These are phyloP conservation scores for Tupaia chinensis DNA, from an alignment of 2,113 vertebrate species.

Conservation along the genomic window DNA sequence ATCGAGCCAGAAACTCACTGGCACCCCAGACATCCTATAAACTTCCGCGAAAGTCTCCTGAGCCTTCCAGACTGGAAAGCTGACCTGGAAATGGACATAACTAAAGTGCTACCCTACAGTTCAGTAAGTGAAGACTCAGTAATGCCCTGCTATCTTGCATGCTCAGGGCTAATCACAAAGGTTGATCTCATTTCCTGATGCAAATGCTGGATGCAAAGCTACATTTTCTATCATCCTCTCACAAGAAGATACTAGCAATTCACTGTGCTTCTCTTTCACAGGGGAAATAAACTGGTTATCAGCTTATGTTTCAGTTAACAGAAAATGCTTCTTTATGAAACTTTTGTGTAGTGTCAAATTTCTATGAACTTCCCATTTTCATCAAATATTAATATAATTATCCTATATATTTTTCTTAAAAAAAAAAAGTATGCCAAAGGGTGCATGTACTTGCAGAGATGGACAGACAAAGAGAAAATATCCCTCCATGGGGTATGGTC, in stretches of 20 bases:
- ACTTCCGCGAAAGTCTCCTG: neutral
- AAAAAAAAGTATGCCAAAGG: too few species aligned
- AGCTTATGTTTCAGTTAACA: neutral
- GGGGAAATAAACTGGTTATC: neutral
- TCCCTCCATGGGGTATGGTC: too few species aligned
- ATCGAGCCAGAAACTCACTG: neutral
- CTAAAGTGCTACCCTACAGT: neutral
- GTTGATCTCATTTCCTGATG: neutral
- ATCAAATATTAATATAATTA: neutral
- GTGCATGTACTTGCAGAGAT: too few species aligned
- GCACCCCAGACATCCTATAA: neutral
- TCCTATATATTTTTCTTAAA: neutral
- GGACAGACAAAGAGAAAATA: too few species aligned
- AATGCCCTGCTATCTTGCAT: neutral
- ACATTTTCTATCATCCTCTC: neutral
- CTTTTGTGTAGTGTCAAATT: neutral
- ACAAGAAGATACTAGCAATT: neutral
- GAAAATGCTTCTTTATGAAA: constrained; percentile 18
- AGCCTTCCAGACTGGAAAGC: neutral
- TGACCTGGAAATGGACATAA: neutral
- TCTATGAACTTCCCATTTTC: neutral
- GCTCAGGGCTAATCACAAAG: neutral
- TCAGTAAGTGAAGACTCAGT: neutral
- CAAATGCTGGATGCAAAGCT: neutral
- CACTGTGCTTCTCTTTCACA: neutral